Conservation (phyloP, 1,140 invertebrate species). For the Megalonaias nervosa region DNA sequence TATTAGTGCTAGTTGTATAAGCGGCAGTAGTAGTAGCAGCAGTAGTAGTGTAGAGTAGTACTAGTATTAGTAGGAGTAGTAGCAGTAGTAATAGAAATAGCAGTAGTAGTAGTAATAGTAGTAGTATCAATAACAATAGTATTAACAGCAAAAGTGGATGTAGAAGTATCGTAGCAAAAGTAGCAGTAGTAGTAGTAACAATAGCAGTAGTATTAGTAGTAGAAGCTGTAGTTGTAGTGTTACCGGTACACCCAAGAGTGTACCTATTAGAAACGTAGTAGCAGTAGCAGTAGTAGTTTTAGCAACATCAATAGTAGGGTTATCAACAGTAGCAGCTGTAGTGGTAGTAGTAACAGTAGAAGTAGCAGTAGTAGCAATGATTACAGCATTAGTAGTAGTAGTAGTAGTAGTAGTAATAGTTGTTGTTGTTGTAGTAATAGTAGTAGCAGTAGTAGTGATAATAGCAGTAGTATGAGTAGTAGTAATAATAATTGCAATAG, state of each 20-base stretch:
- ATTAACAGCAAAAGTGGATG: conserved; percentile 40
- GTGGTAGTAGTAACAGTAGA: too few species aligned
- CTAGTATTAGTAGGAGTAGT: conserved; percentile 6
- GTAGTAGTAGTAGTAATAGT: conserved; percentile 13
- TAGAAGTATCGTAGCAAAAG: too few species aligned
- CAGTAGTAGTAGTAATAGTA: conserved; percentile 40
- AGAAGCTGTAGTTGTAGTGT: not conserved
- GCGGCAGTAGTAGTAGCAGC: not conserved
- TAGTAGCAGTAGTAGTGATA: too few species aligned
- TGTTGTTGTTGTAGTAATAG: conserved; percentile 11
- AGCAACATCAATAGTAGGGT: too few species aligned
- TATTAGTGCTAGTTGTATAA: not conserved
- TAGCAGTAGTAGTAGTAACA: conserved; percentile 36
- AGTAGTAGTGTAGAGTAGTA: not conserved
- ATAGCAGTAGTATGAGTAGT: too few species aligned
- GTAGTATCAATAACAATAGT: conserved; percentile 37
- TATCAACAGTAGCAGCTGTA: too few species aligned
- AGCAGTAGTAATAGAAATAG: conserved; percentile 39
- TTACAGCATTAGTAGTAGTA: conserved; percentile 28
- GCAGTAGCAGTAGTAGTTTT: conserved; percentile 30
- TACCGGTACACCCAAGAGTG: conserved; percentile 3
- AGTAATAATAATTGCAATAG: too few species aligned
- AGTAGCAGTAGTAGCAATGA: too few species aligned
- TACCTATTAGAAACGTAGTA: conserved; percentile 10
- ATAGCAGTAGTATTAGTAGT: conserved; percentile 32